Percentiles rank a stretch among this genome's conserved stretches.
Conservation (phyloP, 2,113 vertebrate species). For the Otocyon megalotis region DNA sequence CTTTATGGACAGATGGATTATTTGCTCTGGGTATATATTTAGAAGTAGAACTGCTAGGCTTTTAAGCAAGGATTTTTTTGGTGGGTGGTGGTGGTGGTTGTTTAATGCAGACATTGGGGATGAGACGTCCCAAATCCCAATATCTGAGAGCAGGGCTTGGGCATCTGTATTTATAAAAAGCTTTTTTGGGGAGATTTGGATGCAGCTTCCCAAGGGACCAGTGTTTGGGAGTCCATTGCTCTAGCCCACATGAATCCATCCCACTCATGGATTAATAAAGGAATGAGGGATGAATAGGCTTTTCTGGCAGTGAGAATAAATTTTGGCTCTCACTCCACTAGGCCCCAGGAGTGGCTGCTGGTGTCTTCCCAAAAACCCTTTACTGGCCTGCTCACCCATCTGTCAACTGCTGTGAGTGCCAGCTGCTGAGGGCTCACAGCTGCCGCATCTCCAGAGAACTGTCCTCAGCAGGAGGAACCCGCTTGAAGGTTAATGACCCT, state of each 20-base stretch:
- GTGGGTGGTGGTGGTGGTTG: neutral
- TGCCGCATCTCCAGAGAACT: neutral
- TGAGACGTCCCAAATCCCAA: neutral
- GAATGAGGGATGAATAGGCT: neutral
- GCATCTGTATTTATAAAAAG: neutral
- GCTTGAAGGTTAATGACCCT: neutral
- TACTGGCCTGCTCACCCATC: neutral
- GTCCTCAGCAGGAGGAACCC: neutral
- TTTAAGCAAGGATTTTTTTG: neutral
- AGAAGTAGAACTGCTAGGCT: neutral
- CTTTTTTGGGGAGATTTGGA: neutral
- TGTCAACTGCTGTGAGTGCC: neutral
- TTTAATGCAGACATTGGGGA: neutral
- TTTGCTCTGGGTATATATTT: neutral
- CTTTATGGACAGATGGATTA: neutral
- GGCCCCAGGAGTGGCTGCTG: neutral
- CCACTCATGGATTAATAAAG: neutral
- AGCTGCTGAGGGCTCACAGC: neutral
- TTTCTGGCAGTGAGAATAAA: neutral
- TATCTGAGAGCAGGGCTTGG: neutral
- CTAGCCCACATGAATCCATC: neutral
- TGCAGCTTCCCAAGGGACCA: neutral
- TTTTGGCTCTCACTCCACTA: neutral
- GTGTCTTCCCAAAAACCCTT: neutral
- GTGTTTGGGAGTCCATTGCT: neutral